Percentiles rank a stretch among this genome's conserved stretches.
Conservation (phyloP, 2,797 vertebrate genomes). For the Scolopax rusticola region DNA sequence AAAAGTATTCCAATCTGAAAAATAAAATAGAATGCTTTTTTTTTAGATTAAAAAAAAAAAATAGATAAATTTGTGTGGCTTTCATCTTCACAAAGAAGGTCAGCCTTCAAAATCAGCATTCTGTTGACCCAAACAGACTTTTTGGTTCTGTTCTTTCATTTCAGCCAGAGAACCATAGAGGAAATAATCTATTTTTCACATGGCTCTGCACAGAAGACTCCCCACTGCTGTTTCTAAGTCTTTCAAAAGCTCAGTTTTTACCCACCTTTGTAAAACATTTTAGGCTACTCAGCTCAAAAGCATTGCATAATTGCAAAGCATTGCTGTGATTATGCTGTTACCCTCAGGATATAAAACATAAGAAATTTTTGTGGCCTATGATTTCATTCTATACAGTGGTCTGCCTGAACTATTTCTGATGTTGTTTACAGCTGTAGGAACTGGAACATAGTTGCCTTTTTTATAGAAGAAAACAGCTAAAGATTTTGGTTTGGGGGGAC, state of each 20-base stretch:
- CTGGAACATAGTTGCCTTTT: neutral
- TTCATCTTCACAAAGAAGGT: neutral
- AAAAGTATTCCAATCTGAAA: neutral
- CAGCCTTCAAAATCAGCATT: neutral
- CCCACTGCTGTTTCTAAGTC: neutral
- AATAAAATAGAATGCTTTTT: neutral
- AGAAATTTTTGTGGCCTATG: slow-evolving; percentile 47
- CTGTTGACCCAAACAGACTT: neutral
- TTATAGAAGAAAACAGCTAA: neutral
- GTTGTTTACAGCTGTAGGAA: slow-evolving; percentile 44
- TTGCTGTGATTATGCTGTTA: slow-evolving; percentile 18
- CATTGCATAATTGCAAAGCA: slow-evolving; percentile 28
- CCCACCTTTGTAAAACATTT: slow-evolving; percentile 26
- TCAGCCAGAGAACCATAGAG: neutral
- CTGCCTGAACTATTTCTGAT: slow-evolving; percentile 34
- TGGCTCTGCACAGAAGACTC: neutral
- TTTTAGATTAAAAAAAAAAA: neutral
- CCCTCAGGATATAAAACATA: slow-evolving; percentile 62
- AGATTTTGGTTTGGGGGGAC: neutral
- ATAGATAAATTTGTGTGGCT: fast-evolving
- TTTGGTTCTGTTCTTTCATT: neutral
- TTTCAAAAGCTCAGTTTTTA: neutral
- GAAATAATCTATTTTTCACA: neutral
- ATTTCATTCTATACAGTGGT: slow-evolving; percentile 10
- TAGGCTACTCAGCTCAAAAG: slow-evolving; percentile 5